Conservation (phyloP, 2,888 invertebrate species). For the Ectemnius continuus region DNA sequence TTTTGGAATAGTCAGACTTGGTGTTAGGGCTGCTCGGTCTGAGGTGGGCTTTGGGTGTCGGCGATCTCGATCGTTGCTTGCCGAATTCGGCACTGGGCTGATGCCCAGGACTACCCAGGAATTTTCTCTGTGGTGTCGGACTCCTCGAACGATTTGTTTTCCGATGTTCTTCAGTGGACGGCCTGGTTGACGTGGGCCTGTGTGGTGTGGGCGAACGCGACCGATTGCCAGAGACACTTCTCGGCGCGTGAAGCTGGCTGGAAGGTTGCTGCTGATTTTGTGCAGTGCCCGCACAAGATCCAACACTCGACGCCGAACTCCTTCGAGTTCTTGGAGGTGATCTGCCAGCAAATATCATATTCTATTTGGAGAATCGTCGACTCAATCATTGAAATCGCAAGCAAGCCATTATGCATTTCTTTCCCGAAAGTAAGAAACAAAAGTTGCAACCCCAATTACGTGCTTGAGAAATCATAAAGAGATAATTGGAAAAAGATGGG, state of each 20-base stretch:
- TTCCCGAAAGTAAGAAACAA: too few relatives aligned
- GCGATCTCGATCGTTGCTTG: conserved; percentile 71
- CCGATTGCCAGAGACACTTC: conserved; percentile 76
- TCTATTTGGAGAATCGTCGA: background rate
- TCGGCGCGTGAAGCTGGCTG: conserved; percentile 71
- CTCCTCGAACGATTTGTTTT: conserved; percentile 78
- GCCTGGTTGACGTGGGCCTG: conserved; percentile 41
- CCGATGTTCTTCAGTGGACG: conserved; percentile 44
- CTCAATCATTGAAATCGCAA: too few relatives aligned
- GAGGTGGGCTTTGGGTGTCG: conserved; percentile 78
- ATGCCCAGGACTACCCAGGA: conserved; percentile 71
- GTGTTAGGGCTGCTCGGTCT: conserved; percentile 66
- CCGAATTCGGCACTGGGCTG: conserved; percentile 57
- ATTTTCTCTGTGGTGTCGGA: conserved; percentile 80
- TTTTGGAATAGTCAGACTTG: conserved; percentile 51
- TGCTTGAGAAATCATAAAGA: too few relatives aligned
- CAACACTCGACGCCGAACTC: conserved; percentile 79
- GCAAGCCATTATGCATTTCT: too few relatives aligned
- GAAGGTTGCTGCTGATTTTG: conserved; percentile 60
- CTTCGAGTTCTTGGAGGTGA: conserved; percentile 79
- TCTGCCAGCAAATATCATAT: conserved; percentile 62
- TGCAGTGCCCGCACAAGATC: conserved; percentile 74
- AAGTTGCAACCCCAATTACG: too few relatives aligned
- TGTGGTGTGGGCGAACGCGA: conserved; percentile 80
- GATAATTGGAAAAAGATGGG: too few relatives aligned